A percentile compares a stretch with the other conserved stretches of the same genome.
These are phyloP conservation scores for Brachionus manjavacas DNA, from an alignment of 1,140 invertebrate species.

Conservation along the genomic window DNA sequence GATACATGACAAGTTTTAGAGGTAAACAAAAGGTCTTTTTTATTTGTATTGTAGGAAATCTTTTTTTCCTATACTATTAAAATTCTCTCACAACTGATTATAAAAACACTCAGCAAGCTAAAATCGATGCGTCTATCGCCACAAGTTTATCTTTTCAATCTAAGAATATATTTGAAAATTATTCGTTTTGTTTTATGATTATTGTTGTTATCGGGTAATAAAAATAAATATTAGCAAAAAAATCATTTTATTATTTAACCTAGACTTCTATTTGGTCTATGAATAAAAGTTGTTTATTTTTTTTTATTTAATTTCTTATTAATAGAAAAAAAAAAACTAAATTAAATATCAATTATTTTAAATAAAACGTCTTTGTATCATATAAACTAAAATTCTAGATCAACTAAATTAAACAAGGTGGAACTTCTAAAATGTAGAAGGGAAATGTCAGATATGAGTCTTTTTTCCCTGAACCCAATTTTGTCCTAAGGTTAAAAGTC, in stretches of 20 bases:
- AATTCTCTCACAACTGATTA: not conserved
- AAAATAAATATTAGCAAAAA: not conserved
- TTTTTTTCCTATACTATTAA: not conserved
- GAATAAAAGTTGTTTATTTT: not conserved
- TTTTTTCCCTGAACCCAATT: too few relatives aligned
- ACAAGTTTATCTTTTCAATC: not conserved
- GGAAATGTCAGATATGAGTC: too few relatives aligned
- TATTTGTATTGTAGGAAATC: not conserved
- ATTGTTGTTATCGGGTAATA: not conserved
- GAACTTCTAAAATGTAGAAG: too few relatives aligned
- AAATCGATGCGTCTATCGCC: not conserved
- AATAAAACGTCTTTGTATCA: too few relatives aligned
- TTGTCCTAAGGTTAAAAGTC: too few relatives aligned
- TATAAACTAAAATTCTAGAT: too few relatives aligned
- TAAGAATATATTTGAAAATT: not conserved
- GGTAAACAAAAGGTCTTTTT: not conserved
- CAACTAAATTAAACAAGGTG: too few relatives aligned
- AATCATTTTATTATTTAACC: not conserved
- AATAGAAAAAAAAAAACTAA: too few relatives aligned
- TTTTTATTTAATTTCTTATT: not conserved
- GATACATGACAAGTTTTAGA: not conserved
- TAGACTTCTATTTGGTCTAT: not conserved
- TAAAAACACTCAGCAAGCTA: not conserved
- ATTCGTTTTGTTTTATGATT: not conserved
- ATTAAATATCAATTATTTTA: too few relatives aligned